Percentiles rank a stretch among this genome's conserved stretches.
Conservation (phyloP, 2,888 invertebrate species). For the Fragum whitleyi region DNA sequence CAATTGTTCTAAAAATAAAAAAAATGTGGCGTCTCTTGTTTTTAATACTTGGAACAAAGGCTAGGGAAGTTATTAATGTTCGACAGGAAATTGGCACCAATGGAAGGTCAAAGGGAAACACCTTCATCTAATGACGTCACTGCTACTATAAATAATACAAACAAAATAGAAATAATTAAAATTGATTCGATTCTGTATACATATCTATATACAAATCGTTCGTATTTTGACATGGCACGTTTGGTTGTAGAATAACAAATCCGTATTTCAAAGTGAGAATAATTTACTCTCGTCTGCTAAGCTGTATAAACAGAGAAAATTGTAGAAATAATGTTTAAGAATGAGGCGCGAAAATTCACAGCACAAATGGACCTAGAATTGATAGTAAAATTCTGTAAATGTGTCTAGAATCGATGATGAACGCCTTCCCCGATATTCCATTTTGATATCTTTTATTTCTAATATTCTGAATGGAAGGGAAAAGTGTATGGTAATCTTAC, state of each 20-base stretch:
- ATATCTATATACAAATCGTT: constrained; percentile 16
- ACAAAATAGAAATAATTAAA: constrained; percentile 11
- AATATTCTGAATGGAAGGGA: too few relatives aligned
- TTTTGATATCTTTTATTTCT: too few relatives aligned
- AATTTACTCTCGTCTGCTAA: constrained; percentile 22
- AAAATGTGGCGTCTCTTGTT: too few relatives aligned
- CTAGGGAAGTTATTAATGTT: too few relatives aligned
- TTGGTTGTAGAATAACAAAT: constrained; percentile 20
- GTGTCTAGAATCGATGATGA: too few relatives aligned
- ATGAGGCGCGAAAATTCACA: background rate
- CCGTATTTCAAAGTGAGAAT: constrained; percentile 8
- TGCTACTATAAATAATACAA: constrained; percentile 2
- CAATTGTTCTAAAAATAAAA: too few relatives aligned
- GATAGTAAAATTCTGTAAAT: background rate
- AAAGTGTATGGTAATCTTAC: too few relatives aligned
- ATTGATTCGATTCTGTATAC: constrained; percentile 18
- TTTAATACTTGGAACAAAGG: background rate
- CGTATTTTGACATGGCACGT: constrained; percentile 19
- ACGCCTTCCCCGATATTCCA: too few relatives aligned
- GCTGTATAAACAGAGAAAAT: constrained; percentile 12
- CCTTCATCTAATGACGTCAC: constrained; percentile 10
- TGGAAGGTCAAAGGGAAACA: background rate
- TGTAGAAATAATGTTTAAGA: constrained; percentile 17
- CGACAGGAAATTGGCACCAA: background rate
- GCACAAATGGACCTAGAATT: background rate